phyloP scores from a whole-genome alignment of 2,888 invertebrate species.

The Hirtodrosophila duncani region DNA sequence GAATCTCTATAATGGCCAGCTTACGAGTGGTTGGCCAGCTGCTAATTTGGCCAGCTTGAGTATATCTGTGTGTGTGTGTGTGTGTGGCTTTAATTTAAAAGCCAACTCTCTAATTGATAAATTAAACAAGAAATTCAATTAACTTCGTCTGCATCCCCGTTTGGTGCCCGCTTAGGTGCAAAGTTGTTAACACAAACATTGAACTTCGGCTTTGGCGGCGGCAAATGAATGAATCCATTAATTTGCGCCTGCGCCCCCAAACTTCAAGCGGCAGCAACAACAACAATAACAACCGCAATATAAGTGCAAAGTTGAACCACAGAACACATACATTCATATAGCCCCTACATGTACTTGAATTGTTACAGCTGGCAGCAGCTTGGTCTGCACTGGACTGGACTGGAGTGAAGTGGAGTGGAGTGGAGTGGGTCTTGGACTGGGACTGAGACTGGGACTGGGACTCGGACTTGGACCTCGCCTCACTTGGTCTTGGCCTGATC shows the following conservation, averaged over 20 bases:
- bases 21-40: constrained; percentile 46
- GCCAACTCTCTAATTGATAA: constrained; percentile 64
- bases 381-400: too few relatives aligned
- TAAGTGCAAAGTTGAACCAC: constrained; percentile 69
- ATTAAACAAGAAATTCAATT: constrained; percentile 58
- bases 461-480: constrained; percentile 48
- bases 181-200: constrained; percentile 71
- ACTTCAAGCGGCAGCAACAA: constrained; percentile 25
- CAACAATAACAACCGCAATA: constrained; percentile 41
- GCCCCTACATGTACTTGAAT: constrained; percentile 35
- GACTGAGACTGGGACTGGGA: constrained; percentile 18
- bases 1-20: constrained; percentile 39
- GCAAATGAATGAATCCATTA: constrained; percentile 66
- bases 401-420: too few relatives aligned
- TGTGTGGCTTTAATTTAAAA: constrained; percentile 59
- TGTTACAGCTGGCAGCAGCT: constrained; percentile 19
- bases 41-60: constrained; percentile 59
- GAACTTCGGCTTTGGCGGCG: constrained; percentile 46
- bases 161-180: constrained; percentile 37
- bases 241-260: constrained; percentile 68
- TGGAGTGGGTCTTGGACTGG: constrained; percentile 8
- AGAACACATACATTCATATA: constrained; percentile 32
- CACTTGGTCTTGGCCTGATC: constrained; percentile 19
- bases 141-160: constrained; percentile 21
- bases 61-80: too few relatives aligned